Evolutionary conservation across 2,888 invertebrate genomes (phyloP).

Genomic region (Osedax fenrisi): DNA sequence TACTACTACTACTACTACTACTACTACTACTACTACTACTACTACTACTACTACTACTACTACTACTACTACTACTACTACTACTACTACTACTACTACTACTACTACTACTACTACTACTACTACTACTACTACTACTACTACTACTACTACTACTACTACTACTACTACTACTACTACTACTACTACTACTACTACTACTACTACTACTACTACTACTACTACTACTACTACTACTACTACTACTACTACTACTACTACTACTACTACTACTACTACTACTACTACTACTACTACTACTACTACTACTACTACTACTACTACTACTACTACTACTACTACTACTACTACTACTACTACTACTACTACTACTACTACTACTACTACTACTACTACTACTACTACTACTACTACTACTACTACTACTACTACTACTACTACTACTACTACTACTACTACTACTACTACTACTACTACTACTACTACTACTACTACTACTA

Average conservation of each 20-base stretch:
- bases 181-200: not conserved
- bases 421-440: not conserved
- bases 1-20: not conserved
- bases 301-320: not conserved
- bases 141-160: not conserved
- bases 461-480: not conserved
- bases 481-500: not conserved
- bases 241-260: not conserved
- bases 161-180: not conserved
- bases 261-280: not conserved
- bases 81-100: not conserved
- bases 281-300: not conserved
- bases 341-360: not conserved
- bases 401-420: not conserved
- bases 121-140: not conserved
- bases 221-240: not conserved
- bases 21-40: not conserved
- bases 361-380: not conserved
- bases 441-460: not conserved
- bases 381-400: not conserved
- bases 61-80: not conserved
- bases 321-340: not conserved
- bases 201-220: not conserved
- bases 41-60: not conserved
- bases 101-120: not conserved